Evolutionary conservation across 2,113 vertebrate genomes (phyloP).

Genomic region (Acrocephalus arundinaceus): DNA sequence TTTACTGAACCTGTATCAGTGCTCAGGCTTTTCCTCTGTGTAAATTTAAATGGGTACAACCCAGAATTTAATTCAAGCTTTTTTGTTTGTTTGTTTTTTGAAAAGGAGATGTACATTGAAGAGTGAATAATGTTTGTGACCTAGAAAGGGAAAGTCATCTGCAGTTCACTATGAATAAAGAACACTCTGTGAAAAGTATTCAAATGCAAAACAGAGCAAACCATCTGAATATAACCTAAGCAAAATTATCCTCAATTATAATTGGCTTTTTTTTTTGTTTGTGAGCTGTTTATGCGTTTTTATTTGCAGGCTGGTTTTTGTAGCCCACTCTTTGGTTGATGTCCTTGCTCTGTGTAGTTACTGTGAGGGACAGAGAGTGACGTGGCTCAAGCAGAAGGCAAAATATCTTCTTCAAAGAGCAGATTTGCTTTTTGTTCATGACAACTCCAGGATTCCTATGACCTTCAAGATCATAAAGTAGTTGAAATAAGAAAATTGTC

Average conservation of each 20-base stretch:
- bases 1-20: not conserved
- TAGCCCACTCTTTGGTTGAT: not conserved
- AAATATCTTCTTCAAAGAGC: not conserved
- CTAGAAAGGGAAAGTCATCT: conserved; percentile 33
- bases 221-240: not conserved
- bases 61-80: conserved; percentile 2
- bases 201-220: not conserved
- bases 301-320: not conserved
- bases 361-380: not conserved
- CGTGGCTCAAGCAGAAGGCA: not conserved
- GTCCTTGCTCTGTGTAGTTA: not conserved
- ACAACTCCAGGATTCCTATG: not conserved
- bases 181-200: not conserved
- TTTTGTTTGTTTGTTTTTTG: not conserved
- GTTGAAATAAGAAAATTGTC: not conserved
- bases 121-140: conserved; percentile 36
- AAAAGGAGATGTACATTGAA: not conserved
- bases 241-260: not conserved
- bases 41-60: not conserved
- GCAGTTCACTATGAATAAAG: conserved; percentile 3
- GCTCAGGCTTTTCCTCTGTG: not conserved
- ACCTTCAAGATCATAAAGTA: not conserved
- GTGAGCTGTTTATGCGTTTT: not conserved
- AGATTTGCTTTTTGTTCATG: not conserved
- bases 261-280: not conserved